Evolutionary conservation across 2,888 invertebrate species (phyloP).

Genomic region (Listrodromus nycthemerus): DNA sequence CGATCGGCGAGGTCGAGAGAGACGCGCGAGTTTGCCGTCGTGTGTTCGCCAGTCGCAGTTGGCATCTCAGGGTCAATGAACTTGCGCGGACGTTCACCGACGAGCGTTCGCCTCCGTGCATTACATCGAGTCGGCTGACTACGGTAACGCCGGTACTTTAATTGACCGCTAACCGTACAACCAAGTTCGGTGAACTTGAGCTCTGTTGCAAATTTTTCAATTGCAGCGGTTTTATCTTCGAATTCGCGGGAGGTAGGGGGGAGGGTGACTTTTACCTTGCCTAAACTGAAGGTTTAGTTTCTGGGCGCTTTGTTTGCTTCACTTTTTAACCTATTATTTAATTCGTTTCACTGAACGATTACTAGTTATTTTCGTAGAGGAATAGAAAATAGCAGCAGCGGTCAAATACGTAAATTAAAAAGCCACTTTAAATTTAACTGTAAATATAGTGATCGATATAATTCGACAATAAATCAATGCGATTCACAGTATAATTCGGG

Average conservation of each 20-base stretch:
- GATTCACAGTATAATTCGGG: too few relatives aligned
- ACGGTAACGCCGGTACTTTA: slow-evolving; percentile 73
- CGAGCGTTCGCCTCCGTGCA: slow-evolving; percentile 65
- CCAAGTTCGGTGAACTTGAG: slow-evolving; percentile 67
- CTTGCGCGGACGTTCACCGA: slow-evolving; percentile 83
- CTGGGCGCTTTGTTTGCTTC: background rate
- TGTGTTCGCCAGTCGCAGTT: slow-evolving; percentile 61
- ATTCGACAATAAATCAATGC: too few relatives aligned
- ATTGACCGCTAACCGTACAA: slow-evolving; percentile 77
- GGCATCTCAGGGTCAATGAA: slow-evolving; percentile 79
- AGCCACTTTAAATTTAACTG: too few relatives aligned
- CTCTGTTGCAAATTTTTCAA: slow-evolving; percentile 43
- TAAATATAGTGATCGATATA: too few relatives aligned
- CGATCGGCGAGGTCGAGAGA: slow-evolving; percentile 62
- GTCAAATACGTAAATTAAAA: too few relatives aligned
- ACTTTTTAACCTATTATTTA: background rate
- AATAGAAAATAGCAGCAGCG: too few relatives aligned
- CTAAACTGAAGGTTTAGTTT: background rate
- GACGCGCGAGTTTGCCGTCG: slow-evolving; percentile 30
- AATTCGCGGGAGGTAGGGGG: background rate
- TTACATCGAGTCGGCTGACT: slow-evolving; percentile 68
- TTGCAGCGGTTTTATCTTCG: slow-evolving; percentile 29
- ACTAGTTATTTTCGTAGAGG: too few relatives aligned
- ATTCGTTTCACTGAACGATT: too few relatives aligned
- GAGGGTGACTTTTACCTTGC: too few relatives aligned